These are phyloP conservation scores for Lycophotia porphyrea DNA, from an alignment of 2,888 invertebrate species.

Conservation along the genomic window DNA sequence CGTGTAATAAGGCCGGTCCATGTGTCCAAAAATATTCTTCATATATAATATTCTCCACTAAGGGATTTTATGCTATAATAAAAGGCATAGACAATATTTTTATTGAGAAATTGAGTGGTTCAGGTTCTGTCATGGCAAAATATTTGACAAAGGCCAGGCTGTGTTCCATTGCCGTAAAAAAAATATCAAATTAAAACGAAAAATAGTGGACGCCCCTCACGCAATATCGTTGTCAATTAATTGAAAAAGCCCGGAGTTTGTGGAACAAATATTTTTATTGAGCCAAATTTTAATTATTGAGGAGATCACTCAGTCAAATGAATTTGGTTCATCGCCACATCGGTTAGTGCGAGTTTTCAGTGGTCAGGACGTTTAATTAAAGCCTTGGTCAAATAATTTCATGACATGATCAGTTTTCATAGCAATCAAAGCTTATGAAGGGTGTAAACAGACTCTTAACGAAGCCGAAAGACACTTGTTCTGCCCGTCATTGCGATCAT, in stretches of 20 bases:
- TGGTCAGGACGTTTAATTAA: constrained; percentile 41
- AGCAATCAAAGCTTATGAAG: neutral
- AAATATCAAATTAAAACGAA: constrained; percentile 33
- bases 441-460: no score
- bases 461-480: no score
- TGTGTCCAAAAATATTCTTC: neutral
- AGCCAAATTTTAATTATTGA: constrained; percentile 32
- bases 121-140: neutral
- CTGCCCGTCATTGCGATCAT: no score
- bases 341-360: constrained; percentile 14
- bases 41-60: neutral
- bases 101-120: neutral
- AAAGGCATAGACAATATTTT: neutral
- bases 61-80: neutral
- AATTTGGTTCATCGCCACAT: constrained; percentile 39
- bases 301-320: constrained; percentile 40
- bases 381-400: constrained; percentile 9
- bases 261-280: constrained; percentile 38
- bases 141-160: neutral
- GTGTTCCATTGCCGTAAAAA: neutral
- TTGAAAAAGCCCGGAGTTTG: constrained; percentile 40
- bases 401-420: constrained; percentile 13
- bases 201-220: neutral
- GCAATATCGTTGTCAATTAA: constrained; percentile 34
- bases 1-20: neutral